A percentile compares a stretch with the other conserved stretches of the same genome.
phyloP scores from a whole-genome alignment of 2,888 invertebrate genomes.

The Clitarchus hookeri region DNA sequence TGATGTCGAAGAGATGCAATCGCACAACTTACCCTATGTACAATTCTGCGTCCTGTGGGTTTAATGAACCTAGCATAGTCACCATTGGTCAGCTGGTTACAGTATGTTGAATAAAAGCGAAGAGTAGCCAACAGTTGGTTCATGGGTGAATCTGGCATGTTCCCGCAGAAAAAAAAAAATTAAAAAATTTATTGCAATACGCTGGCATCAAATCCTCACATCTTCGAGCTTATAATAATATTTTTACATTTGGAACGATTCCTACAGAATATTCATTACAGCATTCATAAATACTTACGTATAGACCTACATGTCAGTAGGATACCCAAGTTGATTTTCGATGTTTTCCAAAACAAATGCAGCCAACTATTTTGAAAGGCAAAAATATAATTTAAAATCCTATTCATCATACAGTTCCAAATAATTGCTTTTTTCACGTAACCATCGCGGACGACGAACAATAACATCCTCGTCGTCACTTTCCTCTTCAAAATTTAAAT shows the following conservation, averaged over 20 bases:
- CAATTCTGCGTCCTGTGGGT: background rate
- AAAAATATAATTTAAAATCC: background rate
- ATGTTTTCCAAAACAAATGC: background rate
- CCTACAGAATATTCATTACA: background rate
- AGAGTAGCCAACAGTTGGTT: background rate
- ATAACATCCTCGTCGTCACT: too few species aligned
- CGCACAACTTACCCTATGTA: background rate
- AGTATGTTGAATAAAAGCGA: background rate
- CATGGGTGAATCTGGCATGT: background rate
- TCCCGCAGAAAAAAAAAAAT: background rate
- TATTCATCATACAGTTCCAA: too few species aligned
- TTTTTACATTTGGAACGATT: background rate
- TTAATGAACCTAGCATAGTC: background rate
- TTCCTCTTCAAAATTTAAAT: too few species aligned
- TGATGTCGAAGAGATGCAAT: background rate
- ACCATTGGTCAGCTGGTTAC: background rate
- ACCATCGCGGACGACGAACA: too few species aligned
- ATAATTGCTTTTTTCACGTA: too few species aligned
- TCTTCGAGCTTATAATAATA: background rate
- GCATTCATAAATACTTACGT: background rate
- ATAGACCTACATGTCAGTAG: background rate
- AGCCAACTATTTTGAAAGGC: background rate
- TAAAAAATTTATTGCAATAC: background rate
- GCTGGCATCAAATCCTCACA: background rate
- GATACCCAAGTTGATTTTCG: background rate